Conservation (phyloP, 1,140 invertebrate species). For the Tetramorium alpestre region DNA sequence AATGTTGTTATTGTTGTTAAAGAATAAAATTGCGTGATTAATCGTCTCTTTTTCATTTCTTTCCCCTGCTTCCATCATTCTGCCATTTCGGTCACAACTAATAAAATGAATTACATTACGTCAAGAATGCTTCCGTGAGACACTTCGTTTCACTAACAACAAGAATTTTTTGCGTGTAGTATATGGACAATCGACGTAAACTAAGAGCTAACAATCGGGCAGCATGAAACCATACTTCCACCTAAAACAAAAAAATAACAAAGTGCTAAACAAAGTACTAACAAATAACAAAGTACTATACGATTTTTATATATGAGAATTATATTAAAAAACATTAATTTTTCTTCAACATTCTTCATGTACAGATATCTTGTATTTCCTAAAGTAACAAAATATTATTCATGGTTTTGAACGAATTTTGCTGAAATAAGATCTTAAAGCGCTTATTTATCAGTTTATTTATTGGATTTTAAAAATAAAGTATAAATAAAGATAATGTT, state of each 20-base stretch:
- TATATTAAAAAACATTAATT: background rate
- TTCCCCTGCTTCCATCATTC: constrained; percentile 63
- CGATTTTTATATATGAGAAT: background rate
- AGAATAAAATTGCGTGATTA: constrained; percentile 64
- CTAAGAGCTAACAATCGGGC: constrained; percentile 85
- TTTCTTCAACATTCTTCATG: background rate
- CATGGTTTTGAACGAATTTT: background rate
- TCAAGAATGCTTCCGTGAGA: constrained; percentile 80
- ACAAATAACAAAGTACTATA: constrained; percentile 9
- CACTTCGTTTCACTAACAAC: constrained; percentile 81
- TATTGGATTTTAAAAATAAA: background rate
- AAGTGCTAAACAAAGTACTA: background rate
- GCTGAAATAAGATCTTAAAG: background rate
- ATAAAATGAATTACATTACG: constrained; percentile 79
- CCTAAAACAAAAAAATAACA: constrained; percentile 76
- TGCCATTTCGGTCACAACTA: constrained; percentile 66
- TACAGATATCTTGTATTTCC: background rate
- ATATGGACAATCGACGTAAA: constrained; percentile 84
- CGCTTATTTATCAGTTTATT: background rate
- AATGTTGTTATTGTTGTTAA: constrained; percentile 41
- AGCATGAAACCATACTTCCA: constrained; percentile 82
- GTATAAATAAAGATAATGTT: background rate
- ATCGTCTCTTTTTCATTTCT: constrained; percentile 57
- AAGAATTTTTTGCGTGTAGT: constrained; percentile 83
- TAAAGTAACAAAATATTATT: background rate